Conservation (phyloP, 2,113 vertebrate genomes). For the Heloderma charlesbogerti region DNA sequence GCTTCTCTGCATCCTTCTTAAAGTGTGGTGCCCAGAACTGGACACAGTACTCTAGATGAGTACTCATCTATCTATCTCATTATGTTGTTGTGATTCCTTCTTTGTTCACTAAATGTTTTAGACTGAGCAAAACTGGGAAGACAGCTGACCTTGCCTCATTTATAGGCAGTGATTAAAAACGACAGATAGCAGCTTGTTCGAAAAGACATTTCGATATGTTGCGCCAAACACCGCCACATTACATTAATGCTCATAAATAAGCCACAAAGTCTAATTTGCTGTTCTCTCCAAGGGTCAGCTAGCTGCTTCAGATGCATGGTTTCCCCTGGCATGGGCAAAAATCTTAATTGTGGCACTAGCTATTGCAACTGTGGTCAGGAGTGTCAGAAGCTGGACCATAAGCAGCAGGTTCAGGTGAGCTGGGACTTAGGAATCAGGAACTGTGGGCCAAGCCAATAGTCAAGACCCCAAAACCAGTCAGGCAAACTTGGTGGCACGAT, state of each 20-base stretch:
- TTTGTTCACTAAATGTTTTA: neutral
- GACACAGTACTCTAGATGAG: no score
- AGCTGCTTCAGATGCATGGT: neutral
- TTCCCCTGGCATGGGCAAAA: neutral
- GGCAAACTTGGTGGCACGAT: no score
- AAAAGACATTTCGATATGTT: constrained; percentile 49
- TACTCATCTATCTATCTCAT: neutral
- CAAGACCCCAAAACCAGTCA: no score
- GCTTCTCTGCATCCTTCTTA: no score
- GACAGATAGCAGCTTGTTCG: constrained; percentile 41
- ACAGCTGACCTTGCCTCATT: constrained; percentile 29
- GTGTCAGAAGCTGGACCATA: neutral
- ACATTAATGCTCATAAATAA: constrained; percentile 66
- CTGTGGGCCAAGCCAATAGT: no score
- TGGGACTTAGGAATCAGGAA: no score
- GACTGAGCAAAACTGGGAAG: constrained; percentile 2
- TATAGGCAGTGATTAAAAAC: neutral
- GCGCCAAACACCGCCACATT: constrained; percentile 51
- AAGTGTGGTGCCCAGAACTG: no score
- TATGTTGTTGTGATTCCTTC: neutral
- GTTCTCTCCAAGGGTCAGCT: neutral
- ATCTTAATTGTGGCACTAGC: neutral
- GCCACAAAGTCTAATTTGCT: constrained; percentile 52
- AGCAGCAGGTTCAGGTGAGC: no score
- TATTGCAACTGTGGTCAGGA: no score